Conservation (phyloP, 2,113 vertebrate species). For the Malurus elegans region DNA sequence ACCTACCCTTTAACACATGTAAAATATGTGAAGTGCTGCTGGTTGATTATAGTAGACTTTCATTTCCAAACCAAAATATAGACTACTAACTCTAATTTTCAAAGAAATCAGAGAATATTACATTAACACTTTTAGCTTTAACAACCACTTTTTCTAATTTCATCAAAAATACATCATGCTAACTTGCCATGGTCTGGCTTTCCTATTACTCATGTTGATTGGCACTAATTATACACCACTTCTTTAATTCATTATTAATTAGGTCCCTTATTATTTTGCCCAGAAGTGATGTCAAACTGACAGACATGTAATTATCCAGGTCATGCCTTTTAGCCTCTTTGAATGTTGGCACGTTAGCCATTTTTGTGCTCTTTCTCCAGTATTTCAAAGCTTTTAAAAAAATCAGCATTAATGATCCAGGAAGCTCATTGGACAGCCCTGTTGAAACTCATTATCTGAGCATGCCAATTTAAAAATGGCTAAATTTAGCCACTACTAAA, state of each 20-base stretch:
- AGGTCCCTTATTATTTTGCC: constrained; percentile 55
- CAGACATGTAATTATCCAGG: constrained; percentile 59
- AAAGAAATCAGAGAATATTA: background rate
- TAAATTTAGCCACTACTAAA: constrained; percentile 31
- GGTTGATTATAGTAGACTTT: background rate
- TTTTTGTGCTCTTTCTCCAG: constrained; percentile 3
- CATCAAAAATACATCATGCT: constrained; percentile 39
- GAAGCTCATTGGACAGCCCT: constrained; percentile 25
- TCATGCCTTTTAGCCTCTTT: constrained; percentile 57
- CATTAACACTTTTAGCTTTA: constrained; percentile 10
- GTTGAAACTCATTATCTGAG: constrained; percentile 25
- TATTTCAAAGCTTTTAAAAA: constrained; percentile 36
- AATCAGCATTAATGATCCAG: constrained; percentile 5
- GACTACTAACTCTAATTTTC: background rate
- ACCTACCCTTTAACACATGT: background rate
- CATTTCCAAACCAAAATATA: background rate
- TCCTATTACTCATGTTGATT: constrained; percentile 56
- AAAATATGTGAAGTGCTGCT: background rate
- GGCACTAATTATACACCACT: constrained; percentile 57
- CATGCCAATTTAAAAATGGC: background rate
- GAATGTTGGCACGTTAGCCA: constrained; percentile 27
- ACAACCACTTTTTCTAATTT: constrained; percentile 17
- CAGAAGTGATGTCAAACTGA: constrained; percentile 50
- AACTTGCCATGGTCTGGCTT: constrained; percentile 12
- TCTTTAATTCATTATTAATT: constrained; percentile 67